A percentile compares a stretch with the other conserved stretches of the same genome.
These are phyloP conservation scores for Acrocephalus scirpaceus DNA, from an alignment of 2,797 vertebrate genomes.

Conservation along the genomic window DNA sequence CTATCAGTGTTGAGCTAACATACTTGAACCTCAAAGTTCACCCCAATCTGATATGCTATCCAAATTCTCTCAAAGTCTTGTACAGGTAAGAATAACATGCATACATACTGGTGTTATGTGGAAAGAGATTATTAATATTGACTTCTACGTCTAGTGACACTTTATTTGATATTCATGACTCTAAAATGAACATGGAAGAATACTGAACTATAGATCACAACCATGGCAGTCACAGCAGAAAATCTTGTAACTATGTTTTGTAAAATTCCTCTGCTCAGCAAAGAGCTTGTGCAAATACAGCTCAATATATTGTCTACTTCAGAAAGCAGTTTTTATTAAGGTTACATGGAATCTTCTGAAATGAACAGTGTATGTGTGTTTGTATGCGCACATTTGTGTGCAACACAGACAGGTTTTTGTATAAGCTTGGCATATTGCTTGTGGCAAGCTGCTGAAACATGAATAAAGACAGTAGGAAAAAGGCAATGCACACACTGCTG, in stretches of 20 bases:
- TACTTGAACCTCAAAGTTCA: slow-evolving; percentile 16
- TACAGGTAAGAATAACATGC: not conserved
- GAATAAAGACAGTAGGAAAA: slow-evolving; percentile 72
- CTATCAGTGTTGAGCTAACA: not conserved
- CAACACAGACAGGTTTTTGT: not conserved
- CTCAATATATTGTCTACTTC: slow-evolving; percentile 30
- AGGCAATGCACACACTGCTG: slow-evolving; percentile 46
- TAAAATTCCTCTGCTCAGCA: slow-evolving; percentile 50
- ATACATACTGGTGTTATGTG: not conserved
- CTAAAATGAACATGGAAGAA: not conserved
- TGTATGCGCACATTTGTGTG: not conserved
- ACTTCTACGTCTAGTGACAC: not conserved
- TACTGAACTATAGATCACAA: not conserved
- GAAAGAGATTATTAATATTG: not conserved
- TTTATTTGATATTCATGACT: not conserved
- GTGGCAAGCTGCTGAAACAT: slow-evolving; percentile 76
- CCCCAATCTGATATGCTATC: not conserved
- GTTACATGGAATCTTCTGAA: slow-evolving; percentile 11
- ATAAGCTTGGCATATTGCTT: slow-evolving; percentile 68
- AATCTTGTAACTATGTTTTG: not conserved
- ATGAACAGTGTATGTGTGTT: not conserved
- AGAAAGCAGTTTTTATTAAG: slow-evolving; percentile 57
- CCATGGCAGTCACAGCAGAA: slow-evolving; percentile 32
- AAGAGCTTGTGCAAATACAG: slow-evolving; percentile 31
- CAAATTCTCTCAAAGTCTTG: not conserved